These are phyloP conservation scores for Psittacula cyanocephala DNA, from an alignment of 2,113 vertebrate genomes.

Conservation along the genomic window DNA sequence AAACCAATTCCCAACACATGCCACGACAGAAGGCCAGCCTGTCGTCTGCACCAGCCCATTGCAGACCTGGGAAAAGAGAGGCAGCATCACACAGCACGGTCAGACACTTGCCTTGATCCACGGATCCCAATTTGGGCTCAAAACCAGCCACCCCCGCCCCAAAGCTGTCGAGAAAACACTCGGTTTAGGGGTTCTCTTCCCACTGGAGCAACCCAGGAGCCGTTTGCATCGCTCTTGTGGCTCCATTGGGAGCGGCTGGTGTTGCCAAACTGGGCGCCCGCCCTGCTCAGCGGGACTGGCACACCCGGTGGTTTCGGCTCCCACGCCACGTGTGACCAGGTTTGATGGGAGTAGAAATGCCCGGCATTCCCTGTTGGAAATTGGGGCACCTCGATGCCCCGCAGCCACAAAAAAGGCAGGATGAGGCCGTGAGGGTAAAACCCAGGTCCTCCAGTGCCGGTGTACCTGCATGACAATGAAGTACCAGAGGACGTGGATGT, in stretches of 20 bases:
- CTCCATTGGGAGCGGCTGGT: not conserved
- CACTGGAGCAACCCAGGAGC: not conserved
- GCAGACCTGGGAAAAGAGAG: conserved; percentile 74
- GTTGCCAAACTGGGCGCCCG: not conserved
- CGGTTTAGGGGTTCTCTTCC: fast-evolving
- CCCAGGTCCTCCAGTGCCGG: not conserved
- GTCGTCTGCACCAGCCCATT: conserved; percentile 95
- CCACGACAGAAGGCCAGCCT: conserved; percentile 92
- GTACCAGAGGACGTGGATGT: conserved; percentile 90
- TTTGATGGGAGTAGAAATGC: not conserved
- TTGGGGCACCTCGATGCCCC: fast-evolving
- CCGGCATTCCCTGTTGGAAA: fast-evolving
- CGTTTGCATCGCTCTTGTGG: fast-evolving
- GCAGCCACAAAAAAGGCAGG: fast-evolving
- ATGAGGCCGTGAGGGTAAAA: fast-evolving
- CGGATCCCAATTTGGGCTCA: fast-evolving
- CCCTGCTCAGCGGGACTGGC: fast-evolving
- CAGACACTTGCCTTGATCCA: fast-evolving
- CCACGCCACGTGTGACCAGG: not conserved
- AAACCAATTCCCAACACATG: conserved; percentile 96
- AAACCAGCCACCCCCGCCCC: not conserved
- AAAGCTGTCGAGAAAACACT: not conserved
- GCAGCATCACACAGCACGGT: not conserved
- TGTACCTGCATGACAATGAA: conserved; percentile 90
- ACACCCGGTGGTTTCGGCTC: not conserved